phyloP scores from a whole-genome alignment of 2,888 invertebrate species.

The Allygus modestus region DNA sequence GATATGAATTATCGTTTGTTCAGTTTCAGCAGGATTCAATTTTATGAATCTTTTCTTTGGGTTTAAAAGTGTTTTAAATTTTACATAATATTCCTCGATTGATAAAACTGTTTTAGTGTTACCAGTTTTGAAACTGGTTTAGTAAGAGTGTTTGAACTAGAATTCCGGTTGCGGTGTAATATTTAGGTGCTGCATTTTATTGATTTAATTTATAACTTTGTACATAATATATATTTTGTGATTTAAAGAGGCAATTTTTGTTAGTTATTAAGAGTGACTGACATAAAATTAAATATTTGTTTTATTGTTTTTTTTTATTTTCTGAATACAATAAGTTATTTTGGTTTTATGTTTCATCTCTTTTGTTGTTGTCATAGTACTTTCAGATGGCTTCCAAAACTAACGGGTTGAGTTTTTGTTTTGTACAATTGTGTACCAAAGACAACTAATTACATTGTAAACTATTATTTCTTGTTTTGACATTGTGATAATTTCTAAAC shows the following conservation, averaged over 20 bases:
- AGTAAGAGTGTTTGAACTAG: background rate
- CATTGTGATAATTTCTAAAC: constrained; percentile 38
- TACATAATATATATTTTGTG: background rate
- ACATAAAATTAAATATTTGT: background rate
- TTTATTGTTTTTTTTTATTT: background rate
- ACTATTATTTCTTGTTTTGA: background rate
- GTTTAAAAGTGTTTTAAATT: background rate
- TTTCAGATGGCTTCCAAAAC: constrained; percentile 15
- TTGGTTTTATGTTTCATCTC: background rate
- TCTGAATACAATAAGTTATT: background rate
- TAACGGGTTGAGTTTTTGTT: background rate
- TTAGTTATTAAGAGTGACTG: constrained; percentile 10
- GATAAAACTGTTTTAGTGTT: constrained; percentile 26
- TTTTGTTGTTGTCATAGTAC: background rate
- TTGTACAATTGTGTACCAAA: constrained; percentile 57
- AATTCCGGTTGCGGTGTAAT: constrained; percentile 49
- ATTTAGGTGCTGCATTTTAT: constrained; percentile 53
- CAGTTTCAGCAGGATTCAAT: constrained; percentile 2
- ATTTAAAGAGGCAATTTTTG: constrained; percentile 22
- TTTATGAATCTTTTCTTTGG: constrained; percentile 9
- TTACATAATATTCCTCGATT: constrained; percentile 1
- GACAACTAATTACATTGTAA: constrained; percentile 27
- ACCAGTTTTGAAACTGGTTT: background rate
- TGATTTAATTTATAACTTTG: constrained; percentile 12
- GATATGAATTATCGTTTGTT: background rate